Evolutionary conservation across 2,797 vertebrate genomes (phyloP).

Genomic region (Limosa lapponica): DNA sequence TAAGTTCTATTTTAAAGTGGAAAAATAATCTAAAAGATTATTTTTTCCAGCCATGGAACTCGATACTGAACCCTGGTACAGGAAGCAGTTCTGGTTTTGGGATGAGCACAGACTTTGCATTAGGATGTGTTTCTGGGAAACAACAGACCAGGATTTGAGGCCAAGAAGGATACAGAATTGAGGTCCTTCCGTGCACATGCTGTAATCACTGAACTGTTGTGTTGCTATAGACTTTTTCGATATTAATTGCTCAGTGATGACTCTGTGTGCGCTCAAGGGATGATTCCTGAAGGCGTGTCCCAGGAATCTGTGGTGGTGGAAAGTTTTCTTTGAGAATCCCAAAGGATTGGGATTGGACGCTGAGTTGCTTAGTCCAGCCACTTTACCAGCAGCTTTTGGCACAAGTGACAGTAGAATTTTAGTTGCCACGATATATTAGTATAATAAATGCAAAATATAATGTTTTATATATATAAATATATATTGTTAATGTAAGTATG

Average conservation of each 20-base stretch:
- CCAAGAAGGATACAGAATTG: background rate
- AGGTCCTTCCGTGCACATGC: background rate
- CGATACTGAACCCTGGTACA: background rate
- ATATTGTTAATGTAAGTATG: background rate
- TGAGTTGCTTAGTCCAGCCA: background rate
- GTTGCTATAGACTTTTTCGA: background rate
- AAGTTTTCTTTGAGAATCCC: background rate
- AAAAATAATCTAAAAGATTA: background rate
- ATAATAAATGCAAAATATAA: background rate
- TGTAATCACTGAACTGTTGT: background rate
- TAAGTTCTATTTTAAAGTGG: background rate
- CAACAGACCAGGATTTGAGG: background rate
- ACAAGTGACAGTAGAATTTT: background rate
- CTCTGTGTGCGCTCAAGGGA: accelerated
- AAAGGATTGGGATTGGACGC: background rate
- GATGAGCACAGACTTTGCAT: background rate
- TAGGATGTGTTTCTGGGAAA: background rate
- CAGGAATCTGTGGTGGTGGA: background rate
- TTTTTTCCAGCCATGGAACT: background rate
- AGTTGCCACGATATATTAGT: background rate
- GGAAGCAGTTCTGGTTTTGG: background rate
- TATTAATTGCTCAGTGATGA: background rate
- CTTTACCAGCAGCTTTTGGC: background rate
- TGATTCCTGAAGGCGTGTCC: background rate
- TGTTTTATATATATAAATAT: background rate